Conservation (phyloP, 2,797 vertebrate species). For the Cirrhinus molitorella region DNA sequence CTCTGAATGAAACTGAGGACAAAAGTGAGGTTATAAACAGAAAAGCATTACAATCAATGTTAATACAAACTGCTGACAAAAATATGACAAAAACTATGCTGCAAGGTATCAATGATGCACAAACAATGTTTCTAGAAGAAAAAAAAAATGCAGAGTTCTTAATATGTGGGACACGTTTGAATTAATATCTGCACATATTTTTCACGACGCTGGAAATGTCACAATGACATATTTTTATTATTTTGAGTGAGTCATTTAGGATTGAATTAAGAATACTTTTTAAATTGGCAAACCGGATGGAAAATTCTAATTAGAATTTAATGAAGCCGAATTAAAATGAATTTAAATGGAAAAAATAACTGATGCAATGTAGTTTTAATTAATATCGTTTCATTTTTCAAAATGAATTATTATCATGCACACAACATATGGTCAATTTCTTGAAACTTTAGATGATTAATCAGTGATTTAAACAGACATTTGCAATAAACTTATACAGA, state of each 20-base stretch:
- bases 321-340: background rate
- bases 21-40: no score
- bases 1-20: no score
- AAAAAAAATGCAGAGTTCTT: background rate
- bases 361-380: background rate
- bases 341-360: background rate
- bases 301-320: background rate
- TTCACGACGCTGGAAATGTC: background rate
- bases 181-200: background rate
- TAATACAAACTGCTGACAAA: background rate
- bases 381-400: background rate
- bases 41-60: no score
- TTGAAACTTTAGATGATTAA: no score
- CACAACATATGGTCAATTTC: no score
- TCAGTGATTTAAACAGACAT: no score
- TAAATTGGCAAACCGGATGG: background rate
- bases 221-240: background rate
- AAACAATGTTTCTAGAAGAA: background rate
- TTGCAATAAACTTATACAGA: no score
- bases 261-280: background rate
- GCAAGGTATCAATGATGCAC: background rate
- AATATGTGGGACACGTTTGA: background rate
- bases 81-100: background rate
- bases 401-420: no score
- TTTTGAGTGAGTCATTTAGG: background rate